These are phyloP conservation scores for Chrysopilus asiliformis DNA, from an alignment of 2,888 invertebrate species.

Conservation along the genomic window DNA sequence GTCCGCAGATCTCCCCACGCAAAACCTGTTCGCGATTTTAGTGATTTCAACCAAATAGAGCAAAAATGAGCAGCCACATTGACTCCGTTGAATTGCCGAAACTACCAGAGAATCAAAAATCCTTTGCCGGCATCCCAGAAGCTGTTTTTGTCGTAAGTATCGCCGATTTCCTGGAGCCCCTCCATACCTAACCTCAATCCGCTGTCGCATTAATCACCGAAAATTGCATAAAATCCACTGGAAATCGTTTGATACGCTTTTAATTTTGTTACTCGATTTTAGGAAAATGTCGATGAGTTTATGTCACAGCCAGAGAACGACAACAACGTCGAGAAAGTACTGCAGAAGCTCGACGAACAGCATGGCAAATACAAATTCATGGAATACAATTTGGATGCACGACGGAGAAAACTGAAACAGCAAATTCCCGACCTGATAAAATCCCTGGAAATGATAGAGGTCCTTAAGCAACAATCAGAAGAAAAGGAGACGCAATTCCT, in stretches of 20 bases:
- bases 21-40: too few species aligned
- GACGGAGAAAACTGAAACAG: constrained; percentile 69
- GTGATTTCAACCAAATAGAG: too few species aligned
- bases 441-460: constrained; percentile 82
- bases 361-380: constrained; percentile 95
- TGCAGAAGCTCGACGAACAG: constrained; percentile 79
- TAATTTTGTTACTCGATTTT: constrained; percentile 16
- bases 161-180: too few species aligned
- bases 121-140: constrained; percentile 76
- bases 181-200: constrained; percentile 3
- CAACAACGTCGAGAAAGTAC: constrained; percentile 70
- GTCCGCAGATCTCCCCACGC: too few species aligned
- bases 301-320: constrained; percentile 75
- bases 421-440: constrained; percentile 92
- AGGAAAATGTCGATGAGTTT: constrained; percentile 92
- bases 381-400: constrained; percentile 82
- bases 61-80: constrained; percentile 30
- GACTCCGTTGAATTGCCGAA: constrained; percentile 33
- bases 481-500: constrained; percentile 75
- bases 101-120: constrained; percentile 35
- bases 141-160: constrained; percentile 75
- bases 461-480: constrained; percentile 67
- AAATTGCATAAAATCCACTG: constrained; percentile 5
- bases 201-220: background rate
- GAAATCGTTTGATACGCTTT: background rate